A percentile compares a stretch with the other conserved stretches of the same genome.
These are phyloP conservation scores for Clarias pachynema DNA, from an alignment of 2,797 vertebrate species.

Conservation along the genomic window DNA sequence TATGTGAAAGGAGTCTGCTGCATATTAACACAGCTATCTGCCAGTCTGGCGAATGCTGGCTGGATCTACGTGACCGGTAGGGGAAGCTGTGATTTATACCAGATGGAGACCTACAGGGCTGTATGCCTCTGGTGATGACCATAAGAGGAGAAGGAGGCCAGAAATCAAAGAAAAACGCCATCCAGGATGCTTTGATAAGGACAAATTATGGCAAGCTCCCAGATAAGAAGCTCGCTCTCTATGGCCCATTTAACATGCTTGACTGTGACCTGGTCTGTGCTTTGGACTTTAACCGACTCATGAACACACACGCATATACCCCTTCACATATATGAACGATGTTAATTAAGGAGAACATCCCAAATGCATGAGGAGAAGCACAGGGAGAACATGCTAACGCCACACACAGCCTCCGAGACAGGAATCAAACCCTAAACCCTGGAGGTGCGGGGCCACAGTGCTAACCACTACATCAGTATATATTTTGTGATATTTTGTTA, in stretches of 20 bases:
- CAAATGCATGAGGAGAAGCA: too few species aligned
- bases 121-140: slow-evolving; percentile 4
- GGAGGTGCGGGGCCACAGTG: too few species aligned
- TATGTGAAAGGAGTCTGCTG: slow-evolving; percentile 71
- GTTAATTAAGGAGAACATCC: not conserved
- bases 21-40: slow-evolving; percentile 67
- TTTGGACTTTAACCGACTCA: slow-evolving; percentile 44
- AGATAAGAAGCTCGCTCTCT: slow-evolving; percentile 37
- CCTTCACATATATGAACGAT: slow-evolving; percentile 28
- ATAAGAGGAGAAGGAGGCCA: slow-evolving; percentile 41
- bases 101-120: slow-evolving; percentile 53
- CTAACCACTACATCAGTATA: too few species aligned
- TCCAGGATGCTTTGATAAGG: not conserved
- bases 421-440: too few species aligned
- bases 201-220: not conserved
- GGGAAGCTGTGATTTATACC: slow-evolving; percentile 56
- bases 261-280: slow-evolving; percentile 22
- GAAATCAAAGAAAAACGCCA: slow-evolving; percentile 57
- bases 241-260: slow-evolving; percentile 46
- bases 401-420: too few species aligned
- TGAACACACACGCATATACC: slow-evolving; percentile 34
- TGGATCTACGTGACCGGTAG: slow-evolving; percentile 48
- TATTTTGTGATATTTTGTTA: too few species aligned
- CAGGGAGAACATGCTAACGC: too few species aligned
- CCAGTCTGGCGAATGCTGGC: slow-evolving; percentile 61